Base-by-base conservation (phyloP, 2,888 invertebrate species). In the Acleris holmiana region DNA sequence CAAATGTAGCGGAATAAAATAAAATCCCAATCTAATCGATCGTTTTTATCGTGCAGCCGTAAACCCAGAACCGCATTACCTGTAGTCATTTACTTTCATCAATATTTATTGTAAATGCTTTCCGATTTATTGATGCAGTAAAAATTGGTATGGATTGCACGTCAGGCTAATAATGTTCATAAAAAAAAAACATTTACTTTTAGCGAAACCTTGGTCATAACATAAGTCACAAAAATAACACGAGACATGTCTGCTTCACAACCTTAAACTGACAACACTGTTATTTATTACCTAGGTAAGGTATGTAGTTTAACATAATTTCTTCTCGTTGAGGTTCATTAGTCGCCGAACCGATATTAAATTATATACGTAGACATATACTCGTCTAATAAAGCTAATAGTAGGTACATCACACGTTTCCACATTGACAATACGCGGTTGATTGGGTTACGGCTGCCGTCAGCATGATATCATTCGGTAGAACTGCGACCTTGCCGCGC, bases 401-500 rank as follows among this genome's bases (percentile, higher is more conserved):
- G 19, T 48, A 46, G 67, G 67, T 59, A 63, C 59, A 67, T 59
- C 54, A 54, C 57, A 25, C 54, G 58, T 56, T 44, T 41, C 58
- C 58, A 54, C 67, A 67, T 67, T 50, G 62, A 58, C 57, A 67
- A 54, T 67, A 41, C 71, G 78, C 77, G 80, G 77, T 79, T 79
- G 80, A 81, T 82, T 78, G 74, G 72, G 71, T 80, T 79, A 76
- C 77, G 71, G 68, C 71, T 67, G 69, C 69, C 66, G 71, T 35
- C 70, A 71, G 71, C 66, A 76, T 85, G 83, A 84, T 82, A 82
- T 85, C 83, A 84, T 76, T 77, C 74, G 68, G 71, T 72, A 77
- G 74, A 67, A 17, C 62, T 75, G 40, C 48, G 83, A 78, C 87
- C 85, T 86, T 84, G 85, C 77, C 84, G 74, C 79, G 72, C 85